phyloP scores from a whole-genome alignment of 2,113 vertebrate species.

The Bos indicus region DNA sequence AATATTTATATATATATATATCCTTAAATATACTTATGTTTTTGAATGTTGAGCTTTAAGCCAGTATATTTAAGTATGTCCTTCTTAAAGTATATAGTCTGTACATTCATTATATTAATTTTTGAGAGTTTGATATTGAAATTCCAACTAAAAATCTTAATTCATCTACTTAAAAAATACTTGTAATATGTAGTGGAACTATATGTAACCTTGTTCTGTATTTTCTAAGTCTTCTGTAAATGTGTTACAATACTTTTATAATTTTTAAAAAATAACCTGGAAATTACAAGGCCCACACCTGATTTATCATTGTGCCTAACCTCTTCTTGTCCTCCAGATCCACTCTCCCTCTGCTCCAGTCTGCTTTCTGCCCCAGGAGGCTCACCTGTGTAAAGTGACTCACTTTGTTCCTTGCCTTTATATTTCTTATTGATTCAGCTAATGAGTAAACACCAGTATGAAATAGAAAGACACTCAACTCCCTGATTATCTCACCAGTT shows the following conservation, averaged over 20 bases:
- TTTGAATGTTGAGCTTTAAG: background rate
- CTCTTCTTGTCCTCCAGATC: background rate
- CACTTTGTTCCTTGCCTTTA: background rate
- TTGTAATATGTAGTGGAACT: background rate
- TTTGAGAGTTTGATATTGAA: background rate
- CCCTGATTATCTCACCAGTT: background rate
- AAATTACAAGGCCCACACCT: background rate
- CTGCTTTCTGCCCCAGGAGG: background rate
- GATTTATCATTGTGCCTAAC: background rate
- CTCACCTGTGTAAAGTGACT: background rate
- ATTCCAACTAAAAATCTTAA: background rate
- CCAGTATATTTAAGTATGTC: background rate
- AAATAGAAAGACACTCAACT: background rate
- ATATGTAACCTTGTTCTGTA: background rate
- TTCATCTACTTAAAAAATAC: background rate
- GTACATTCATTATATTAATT: background rate
- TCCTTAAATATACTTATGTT: background rate
- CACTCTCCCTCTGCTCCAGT: background rate
- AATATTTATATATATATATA: background rate
- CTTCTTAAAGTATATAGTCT: background rate
- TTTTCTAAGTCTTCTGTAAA: background rate
- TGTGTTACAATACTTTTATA: background rate
- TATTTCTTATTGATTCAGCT: background rate
- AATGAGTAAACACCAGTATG: background rate
- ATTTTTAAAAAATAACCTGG: background rate